Percentiles rank a stretch among this genome's conserved stretches.
Evolutionary conservation across 2,113 vertebrate species (phyloP).

Genomic region (Macrotus californicus): DNA sequence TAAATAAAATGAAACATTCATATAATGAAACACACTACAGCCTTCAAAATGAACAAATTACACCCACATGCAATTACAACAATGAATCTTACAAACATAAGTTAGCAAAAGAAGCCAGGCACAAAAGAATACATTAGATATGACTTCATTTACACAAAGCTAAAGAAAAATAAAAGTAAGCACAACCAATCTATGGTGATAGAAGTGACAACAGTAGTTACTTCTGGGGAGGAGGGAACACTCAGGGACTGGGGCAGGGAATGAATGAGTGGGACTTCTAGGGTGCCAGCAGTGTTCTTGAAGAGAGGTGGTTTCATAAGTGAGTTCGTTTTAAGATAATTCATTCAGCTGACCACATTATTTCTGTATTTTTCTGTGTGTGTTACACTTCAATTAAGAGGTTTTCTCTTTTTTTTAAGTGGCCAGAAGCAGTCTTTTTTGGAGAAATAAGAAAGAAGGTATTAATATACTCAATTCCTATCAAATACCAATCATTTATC

Average conservation of each 20-base stretch:
- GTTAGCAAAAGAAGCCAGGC: neutral
- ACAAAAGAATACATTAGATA: neutral
- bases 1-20: neutral
- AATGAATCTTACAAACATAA: neutral
- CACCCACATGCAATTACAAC: neutral
- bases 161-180: neutral
- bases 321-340: slow-evolving; percentile 21
- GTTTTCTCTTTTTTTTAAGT: neutral
- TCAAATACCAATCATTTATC: neutral
- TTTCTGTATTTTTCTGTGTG: neutral
- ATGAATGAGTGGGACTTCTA: no score
- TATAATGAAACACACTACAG: neutral
- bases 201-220: neutral
- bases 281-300: neutral
- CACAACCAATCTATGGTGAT: neutral
- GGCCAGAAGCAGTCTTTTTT: neutral
- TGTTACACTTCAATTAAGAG: neutral
- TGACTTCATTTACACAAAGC: neutral
- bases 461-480: neutral
- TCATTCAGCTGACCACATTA: neutral
- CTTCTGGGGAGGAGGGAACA: no score
- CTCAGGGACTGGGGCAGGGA: no score
- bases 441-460: neutral
- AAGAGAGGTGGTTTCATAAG: neutral
- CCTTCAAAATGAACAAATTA: neutral